Evolutionary conservation across 2,113 vertebrate species (phyloP).

Genomic region (Bostrychus sinensis): DNA sequence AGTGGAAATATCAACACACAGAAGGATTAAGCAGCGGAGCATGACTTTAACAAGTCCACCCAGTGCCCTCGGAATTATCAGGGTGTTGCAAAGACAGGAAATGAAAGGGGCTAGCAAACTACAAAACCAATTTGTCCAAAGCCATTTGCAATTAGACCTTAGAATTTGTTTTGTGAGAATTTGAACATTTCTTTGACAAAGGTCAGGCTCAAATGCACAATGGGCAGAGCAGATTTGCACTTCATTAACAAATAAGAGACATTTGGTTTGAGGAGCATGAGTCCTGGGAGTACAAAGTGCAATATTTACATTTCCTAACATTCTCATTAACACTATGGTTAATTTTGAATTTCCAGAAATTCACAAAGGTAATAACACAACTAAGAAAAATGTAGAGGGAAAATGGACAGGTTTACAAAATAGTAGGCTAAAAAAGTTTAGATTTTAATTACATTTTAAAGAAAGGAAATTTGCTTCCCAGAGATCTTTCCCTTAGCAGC

Average conservation of each 20-base stretch:
- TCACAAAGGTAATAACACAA: constrained; percentile 5
- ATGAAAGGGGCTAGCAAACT: constrained; percentile 22
- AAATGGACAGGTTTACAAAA: no score
- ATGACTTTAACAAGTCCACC: constrained; percentile 68
- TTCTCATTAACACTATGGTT: neutral
- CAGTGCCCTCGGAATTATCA: constrained; percentile 42
- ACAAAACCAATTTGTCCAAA: constrained; percentile 2
- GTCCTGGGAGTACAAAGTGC: neutral
- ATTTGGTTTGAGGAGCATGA: neutral
- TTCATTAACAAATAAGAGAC: constrained; percentile 1
- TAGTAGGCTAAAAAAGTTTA: no score
- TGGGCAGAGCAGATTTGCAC: neutral
- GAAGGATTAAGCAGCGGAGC: constrained; percentile 65
- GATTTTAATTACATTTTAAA: no score
- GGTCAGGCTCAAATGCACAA: neutral
- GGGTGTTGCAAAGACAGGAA: constrained; percentile 21
- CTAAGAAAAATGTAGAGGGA: neutral
- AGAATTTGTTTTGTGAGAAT: neutral
- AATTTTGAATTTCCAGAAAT: neutral
- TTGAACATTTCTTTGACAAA: neutral
- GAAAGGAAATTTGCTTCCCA: constrained; percentile 43
- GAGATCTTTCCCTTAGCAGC: constrained; percentile 31
- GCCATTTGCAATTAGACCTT: neutral
- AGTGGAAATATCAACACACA: constrained; percentile 61
- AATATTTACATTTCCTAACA: neutral